Conservation (phyloP, 2,888 invertebrate species). For the Drosophila tripunctata region DNA sequence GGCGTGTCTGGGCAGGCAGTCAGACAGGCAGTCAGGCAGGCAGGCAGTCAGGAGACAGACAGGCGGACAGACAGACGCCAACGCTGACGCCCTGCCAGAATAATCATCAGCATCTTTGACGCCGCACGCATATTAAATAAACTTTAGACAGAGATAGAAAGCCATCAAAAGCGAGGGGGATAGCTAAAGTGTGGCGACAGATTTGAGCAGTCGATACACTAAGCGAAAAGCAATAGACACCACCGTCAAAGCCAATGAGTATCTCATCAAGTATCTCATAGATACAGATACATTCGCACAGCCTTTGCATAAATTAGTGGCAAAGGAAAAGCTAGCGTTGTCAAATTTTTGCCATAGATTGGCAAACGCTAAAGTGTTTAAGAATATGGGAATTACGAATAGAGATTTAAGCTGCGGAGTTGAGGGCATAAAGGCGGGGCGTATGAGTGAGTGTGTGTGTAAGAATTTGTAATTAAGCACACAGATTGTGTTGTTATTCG, state of each 20-base stretch:
- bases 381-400: constrained; percentile 18
- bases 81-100: constrained; percentile 48
- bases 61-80: constrained; percentile 8
- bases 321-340: constrained; percentile 14
- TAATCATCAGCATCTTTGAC: constrained; percentile 77
- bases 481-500: constrained; percentile 30
- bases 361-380: constrained; percentile 31
- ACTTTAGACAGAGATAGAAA: constrained; percentile 37
- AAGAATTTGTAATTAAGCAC: constrained; percentile 45
- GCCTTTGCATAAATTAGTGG: constrained; percentile 51
- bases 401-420: background rate
- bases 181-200: constrained; percentile 24
- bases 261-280: constrained; percentile 44
- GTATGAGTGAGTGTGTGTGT: constrained; percentile 1
- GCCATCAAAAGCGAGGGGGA: constrained; percentile 5
- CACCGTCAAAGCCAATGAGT: constrained; percentile 24
- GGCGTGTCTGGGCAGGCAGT: constrained; percentile 57
- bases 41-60: background rate
- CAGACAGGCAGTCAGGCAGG: too few species aligned
- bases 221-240: constrained; percentile 47
- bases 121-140: constrained; percentile 78
- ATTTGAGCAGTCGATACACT: constrained; percentile 40
- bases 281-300: constrained; percentile 25
- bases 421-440: background rate
- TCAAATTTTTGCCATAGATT: constrained; percentile 32